These are phyloP conservation scores for Colistium nudipinnis DNA, from an alignment of 2,113 vertebrate species.

Conservation along the genomic window DNA sequence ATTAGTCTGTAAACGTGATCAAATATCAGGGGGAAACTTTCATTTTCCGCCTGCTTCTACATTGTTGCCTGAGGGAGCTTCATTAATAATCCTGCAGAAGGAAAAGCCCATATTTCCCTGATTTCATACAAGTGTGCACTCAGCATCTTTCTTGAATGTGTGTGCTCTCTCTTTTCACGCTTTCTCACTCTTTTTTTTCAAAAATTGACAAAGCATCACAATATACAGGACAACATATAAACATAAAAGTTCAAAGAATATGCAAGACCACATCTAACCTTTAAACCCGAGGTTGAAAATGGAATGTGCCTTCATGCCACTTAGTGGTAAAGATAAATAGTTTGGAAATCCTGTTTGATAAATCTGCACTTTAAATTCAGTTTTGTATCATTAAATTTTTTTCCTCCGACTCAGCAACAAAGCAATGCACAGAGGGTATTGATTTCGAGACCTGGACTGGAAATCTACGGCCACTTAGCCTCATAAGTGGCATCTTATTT, in stretches of 20 bases:
- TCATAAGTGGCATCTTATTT: no score
- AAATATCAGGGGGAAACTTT: slow-evolving; percentile 11
- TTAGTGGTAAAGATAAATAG: neutral
- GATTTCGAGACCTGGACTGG: neutral
- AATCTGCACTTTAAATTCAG: neutral
- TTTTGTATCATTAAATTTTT: neutral
- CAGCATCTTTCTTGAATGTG: slow-evolving; percentile 16
- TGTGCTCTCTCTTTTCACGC: no score
- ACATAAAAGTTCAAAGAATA: no score
- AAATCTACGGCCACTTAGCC: neutral
- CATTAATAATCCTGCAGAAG: slow-evolving; percentile 33
- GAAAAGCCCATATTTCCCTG: slow-evolving; percentile 10
- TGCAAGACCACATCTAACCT: neutral
- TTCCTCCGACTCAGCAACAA: neutral
- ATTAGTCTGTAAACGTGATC: slow-evolving; percentile 46
- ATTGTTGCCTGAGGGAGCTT: slow-evolving; percentile 24
- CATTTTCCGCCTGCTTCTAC: slow-evolving; percentile 28
- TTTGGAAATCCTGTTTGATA: neutral
- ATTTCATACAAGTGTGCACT: slow-evolving; percentile 22
- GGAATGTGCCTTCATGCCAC: neutral
- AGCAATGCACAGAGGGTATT: neutral
- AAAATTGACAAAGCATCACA: no score
- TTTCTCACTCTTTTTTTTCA: no score
- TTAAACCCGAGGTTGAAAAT: neutral
- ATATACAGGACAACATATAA: no score